Evolutionary conservation across 2,113 vertebrate genomes (phyloP).

Genomic region (Chaetodon trifascialis): DNA sequence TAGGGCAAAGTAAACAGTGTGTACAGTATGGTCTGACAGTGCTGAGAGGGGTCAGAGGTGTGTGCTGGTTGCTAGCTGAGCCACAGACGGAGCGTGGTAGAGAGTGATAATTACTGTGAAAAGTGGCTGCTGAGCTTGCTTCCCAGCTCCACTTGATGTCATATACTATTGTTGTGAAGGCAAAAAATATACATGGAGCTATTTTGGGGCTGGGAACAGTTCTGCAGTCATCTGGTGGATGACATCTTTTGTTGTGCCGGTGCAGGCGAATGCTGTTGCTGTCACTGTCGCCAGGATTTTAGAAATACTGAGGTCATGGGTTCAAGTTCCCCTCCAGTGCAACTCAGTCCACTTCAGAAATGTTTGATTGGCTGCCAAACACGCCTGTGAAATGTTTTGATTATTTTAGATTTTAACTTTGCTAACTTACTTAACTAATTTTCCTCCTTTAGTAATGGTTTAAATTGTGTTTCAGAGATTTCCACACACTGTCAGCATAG

Average conservation of each 20-base stretch:
- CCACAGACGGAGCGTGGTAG: slow-evolving; percentile 57
- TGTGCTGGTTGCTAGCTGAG: slow-evolving; percentile 60
- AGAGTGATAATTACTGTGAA: slow-evolving; percentile 84
- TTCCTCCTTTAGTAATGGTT: background rate
- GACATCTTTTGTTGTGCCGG: slow-evolving; percentile 53
- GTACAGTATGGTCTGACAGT: slow-evolving; percentile 28
- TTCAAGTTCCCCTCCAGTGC: background rate
- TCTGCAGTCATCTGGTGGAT: slow-evolving; percentile 26
- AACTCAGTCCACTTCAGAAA: background rate
- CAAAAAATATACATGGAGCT: slow-evolving; percentile 56
- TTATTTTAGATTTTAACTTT: background rate
- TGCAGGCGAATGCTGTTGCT: slow-evolving; percentile 28
- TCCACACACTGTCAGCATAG: background rate
- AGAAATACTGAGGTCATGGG: slow-evolving; percentile 2
- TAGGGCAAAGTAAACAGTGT: slow-evolving; percentile 56
- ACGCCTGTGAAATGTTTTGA: background rate
- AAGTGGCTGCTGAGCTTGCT: slow-evolving; percentile 79
- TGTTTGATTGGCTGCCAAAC: background rate
- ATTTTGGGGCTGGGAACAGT: slow-evolving; percentile 55
- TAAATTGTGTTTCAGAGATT: background rate
- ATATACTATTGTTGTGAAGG: slow-evolving; percentile 62
- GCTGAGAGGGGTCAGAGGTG: slow-evolving; percentile 62
- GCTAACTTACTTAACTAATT: background rate
- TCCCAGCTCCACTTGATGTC: slow-evolving; percentile 76
- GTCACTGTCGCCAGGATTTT: slow-evolving; percentile 13